Base-by-base conservation (phyloP, 1,140 invertebrate species). In the Subanguina moxae region DNA sequence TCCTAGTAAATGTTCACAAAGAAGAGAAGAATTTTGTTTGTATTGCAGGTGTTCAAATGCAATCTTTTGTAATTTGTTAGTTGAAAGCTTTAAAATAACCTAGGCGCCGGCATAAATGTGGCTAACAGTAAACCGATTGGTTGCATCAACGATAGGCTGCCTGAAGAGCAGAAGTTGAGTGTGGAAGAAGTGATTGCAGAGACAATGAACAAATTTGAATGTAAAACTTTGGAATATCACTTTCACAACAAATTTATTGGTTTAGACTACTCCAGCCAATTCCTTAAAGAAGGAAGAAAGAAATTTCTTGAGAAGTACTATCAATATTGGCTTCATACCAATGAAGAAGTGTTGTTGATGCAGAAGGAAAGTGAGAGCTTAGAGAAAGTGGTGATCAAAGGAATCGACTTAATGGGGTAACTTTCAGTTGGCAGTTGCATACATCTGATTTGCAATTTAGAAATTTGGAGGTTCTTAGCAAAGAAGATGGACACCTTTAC, bases 51-150 rank as follows among this genome's bases (percentile, higher is more conserved):
- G n/a, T 11, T n/a, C n/a, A n/a, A 45, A n/a, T n/a, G n/a, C n/a
- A n/a, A n/a, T n/a, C n/a, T 45, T 45, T n/a, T 13, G 11, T 45
- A 45, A 45, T 45, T 45, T 45, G 43, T n/a, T 45, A 45, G 43
- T n/a, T n/a, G n/a, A n/a, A n/a, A n/a, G n/a, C n/a, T n/a, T n/a
- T n/a, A n/a, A n/a, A n/a, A n/a, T n/a, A n/a, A n/a, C n/a, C 56
- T 76, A 89, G 90, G 90, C 59, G 87, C 87, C 80, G 93, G 90
- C 19, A 82, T 96, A 1, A 97, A 97, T 87, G 88, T 97, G 25
- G 86, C 87, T 23, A 97, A 97, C 83, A 87, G 84, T 48, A 85
- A 88, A 27, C 94, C 94, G 1, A 94, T 93, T 0, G 86, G 87
- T 45, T 94, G 91, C 80, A 85, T 97, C 1, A 93, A 95, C 83